phyloP scores from a whole-genome alignment of 2,113 vertebrate genomes.

The Oxyruncus cristatus region DNA sequence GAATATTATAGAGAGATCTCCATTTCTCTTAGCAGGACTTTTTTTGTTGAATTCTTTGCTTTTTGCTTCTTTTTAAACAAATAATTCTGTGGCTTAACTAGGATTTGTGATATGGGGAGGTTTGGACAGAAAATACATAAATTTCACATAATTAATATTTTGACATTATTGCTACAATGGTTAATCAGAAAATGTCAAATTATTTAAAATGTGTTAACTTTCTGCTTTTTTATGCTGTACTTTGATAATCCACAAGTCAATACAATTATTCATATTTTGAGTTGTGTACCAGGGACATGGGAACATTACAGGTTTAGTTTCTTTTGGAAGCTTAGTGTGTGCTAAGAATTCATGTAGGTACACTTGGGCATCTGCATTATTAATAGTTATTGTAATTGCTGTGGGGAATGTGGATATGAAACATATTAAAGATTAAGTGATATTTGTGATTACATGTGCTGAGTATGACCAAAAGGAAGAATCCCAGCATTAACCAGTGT shows the following conservation, averaged over 20 bases:
- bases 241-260: neutral
- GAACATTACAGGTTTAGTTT: neutral
- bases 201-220: neutral
- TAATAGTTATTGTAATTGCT: neutral
- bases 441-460: neutral
- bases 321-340: neutral
- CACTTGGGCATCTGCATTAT: neutral
- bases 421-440: neutral
- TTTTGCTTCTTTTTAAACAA: neutral
- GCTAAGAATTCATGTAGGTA: neutral
- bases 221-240: neutral
- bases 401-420: neutral
- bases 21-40: neutral
- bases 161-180: neutral
- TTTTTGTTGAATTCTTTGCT: neutral
- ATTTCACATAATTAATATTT: neutral
- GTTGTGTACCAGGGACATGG: neutral
- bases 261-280: neutral
- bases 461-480: neutral
- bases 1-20: slow-evolving; percentile 14
- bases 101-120: neutral
- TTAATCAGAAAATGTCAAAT: neutral
- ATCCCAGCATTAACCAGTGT: neutral
- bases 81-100: neutral
- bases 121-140: neutral